These are phyloP conservation scores for Matsumyia berberina DNA, from an alignment of 2,888 invertebrate species.

Conservation along the genomic window DNA sequence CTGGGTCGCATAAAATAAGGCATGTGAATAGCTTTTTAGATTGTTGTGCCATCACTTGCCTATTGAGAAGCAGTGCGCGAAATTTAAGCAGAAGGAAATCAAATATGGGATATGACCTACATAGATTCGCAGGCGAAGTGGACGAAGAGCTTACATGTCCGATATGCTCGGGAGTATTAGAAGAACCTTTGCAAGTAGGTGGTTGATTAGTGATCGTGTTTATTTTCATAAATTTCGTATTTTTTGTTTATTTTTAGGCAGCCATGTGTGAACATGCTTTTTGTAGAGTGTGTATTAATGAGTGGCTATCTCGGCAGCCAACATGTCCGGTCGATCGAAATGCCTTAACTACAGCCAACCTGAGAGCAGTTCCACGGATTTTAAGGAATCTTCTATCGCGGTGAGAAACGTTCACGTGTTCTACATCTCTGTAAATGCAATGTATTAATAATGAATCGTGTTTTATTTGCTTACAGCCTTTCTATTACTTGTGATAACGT, in stretches of 20 bases:
- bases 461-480: slow-evolving; percentile 86
- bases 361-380: slow-evolving; percentile 96
- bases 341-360: slow-evolving; percentile 93
- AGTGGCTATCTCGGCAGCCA: slow-evolving; percentile 97
- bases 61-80: slow-evolving; percentile 26
- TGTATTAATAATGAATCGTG: not conserved
- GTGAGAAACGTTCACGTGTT: slow-evolving; percentile 83
- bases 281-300: slow-evolving; percentile 96
- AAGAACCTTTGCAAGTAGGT: slow-evolving; percentile 96
- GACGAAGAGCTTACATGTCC: slow-evolving; percentile 98
- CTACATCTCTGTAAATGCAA: not conserved
- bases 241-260: slow-evolving; percentile 87
- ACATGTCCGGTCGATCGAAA: slow-evolving; percentile 98
- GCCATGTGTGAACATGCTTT: slow-evolving; percentile 98
- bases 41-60: slow-evolving; percentile 59
- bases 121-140: slow-evolving; percentile 96
- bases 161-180: slow-evolving; percentile 97
- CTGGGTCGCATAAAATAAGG: not conserved
- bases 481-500: slow-evolving; percentile 96
- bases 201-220: slow-evolving; percentile 23
- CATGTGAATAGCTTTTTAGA: slow-evolving; percentile 47
- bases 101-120: slow-evolving; percentile 96
- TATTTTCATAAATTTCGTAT: not conserved
- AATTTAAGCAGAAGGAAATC: slow-evolving; percentile 22
- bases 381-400: slow-evolving; percentile 95